Evolutionary conservation across 2,888 invertebrate genomes (phyloP).

Genomic region (Caenorhabditis angaria): DNA sequence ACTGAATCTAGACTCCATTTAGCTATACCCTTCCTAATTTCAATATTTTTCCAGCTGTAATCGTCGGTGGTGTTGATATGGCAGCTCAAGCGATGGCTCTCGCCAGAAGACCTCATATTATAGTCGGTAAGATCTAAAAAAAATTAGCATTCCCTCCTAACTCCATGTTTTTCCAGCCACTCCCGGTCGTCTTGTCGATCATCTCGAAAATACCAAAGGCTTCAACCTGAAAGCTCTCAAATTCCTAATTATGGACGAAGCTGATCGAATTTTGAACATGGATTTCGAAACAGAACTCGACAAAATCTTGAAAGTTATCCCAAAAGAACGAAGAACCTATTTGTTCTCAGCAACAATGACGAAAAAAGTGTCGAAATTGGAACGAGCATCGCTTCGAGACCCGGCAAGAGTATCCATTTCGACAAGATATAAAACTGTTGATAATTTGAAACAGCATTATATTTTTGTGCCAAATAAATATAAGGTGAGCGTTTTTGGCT

Average conservation of each 20-base stretch:
- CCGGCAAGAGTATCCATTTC: conserved; percentile 94
- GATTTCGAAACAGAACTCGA: conserved; percentile 95
- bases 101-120: conserved; percentile 94
- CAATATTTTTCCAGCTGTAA: conserved; percentile 83
- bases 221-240: conserved; percentile 89
- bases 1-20: no score
- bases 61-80: conserved; percentile 99
- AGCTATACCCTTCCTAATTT: no score
- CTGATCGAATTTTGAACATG: conserved; percentile 97
- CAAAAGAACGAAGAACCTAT: conserved; percentile 88
- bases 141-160: not conserved
- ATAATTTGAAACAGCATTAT: conserved; percentile 92
- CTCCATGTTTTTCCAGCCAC: conserved; percentile 78
- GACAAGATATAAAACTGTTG: conserved; percentile 93
- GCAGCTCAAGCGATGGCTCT: conserved; percentile 88
- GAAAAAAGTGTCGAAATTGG: conserved; percentile 84
- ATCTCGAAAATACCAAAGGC: conserved; percentile 96
- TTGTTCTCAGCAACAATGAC: conserved; percentile 99
- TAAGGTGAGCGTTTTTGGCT: conserved; percentile 78
- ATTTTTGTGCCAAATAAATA: conserved; percentile 93
- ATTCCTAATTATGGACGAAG: conserved; percentile 91
- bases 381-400: conserved; percentile 90
- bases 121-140: conserved; percentile 79
- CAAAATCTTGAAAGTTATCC: conserved; percentile 90
- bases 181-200: conserved; percentile 75